Base-by-base conservation (phyloP, 2,113 vertebrate species). In the Myiozetetes cayanensis region DNA sequence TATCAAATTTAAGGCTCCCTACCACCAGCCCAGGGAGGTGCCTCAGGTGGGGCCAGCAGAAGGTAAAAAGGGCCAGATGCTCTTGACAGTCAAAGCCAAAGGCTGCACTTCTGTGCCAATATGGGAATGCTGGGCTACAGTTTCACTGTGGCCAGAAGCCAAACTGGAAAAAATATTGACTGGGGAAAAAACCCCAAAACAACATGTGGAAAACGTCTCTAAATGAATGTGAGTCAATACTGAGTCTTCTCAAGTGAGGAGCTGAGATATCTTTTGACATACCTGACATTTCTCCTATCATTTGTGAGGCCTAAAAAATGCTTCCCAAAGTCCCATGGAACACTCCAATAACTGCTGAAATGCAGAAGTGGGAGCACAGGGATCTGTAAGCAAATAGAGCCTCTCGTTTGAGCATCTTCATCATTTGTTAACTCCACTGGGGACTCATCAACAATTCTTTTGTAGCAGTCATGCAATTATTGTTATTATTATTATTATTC, bases 381-480 rank as follows among this genome's bases (percentile, higher is more conserved):
- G 79, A 73, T 55, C 44, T 73, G 30, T 74, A 59, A 90, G 43
- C 43, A 92, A 95, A 89, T 9, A 21, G 22, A 75, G 39, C 31
- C 37, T 30, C 46, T 87, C 46, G 18, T 85, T 35, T 56, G 43
- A 89, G 55, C 59, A 80, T 43, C 71, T 50, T 93, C 78, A 80
- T 80, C 67, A 56, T 13, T 76, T 81, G 25, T 52, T 43, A 71
- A 58, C 24, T 90, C 75, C 56, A 71, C n/a, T 46, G 90, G 88
- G 72, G 56, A 44, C 67, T 93, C 89, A 82, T 85, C 92, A 94
- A 87, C 75, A 82, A 43, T 84, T 74, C 46, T 85, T 85, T 80
- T 41, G 4, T 55, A 59, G 65, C 44, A 88, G 72, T 77, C 85
- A 80, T 52, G 59, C 41, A 88, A 77, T 95, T 96, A 76, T 61